Evolutionary conservation across 2,113 vertebrate genomes (phyloP).

Genomic region (Motacilla alba): DNA sequence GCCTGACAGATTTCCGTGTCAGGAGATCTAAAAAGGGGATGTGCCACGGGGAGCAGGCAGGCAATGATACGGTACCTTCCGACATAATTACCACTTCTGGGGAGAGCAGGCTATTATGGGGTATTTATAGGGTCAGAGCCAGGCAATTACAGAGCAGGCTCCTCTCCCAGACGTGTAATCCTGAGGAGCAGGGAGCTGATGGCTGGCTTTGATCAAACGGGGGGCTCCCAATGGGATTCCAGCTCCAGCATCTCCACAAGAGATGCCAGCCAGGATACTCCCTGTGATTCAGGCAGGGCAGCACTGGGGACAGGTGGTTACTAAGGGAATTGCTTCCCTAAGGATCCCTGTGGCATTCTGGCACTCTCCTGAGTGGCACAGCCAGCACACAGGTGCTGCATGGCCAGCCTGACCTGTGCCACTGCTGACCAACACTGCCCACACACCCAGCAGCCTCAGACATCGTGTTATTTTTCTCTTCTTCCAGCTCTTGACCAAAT

Average conservation of each 20-base stretch:
- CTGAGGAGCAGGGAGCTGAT: background rate
- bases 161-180: background rate
- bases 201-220: background rate
- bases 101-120: slow-evolving; percentile 1
- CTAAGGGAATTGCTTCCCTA: background rate
- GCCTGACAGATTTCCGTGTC: slow-evolving; percentile 15
- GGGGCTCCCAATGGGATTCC: background rate
- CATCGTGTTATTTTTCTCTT: rapidly evolving
- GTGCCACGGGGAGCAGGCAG: background rate
- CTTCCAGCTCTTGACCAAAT: background rate
- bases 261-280: background rate
- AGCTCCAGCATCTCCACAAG: background rate
- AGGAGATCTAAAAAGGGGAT: slow-evolving; percentile 2
- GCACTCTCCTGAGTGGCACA: background rate
- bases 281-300: background rate
- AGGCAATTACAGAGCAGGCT: slow-evolving; percentile 41
- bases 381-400: background rate
- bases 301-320: background rate
- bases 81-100: background rate
- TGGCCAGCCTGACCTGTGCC: background rate
- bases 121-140: slow-evolving; percentile 41
- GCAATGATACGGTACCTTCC: background rate
- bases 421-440: background rate
- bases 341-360: background rate
- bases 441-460: background rate